A percentile compares a stretch with the other conserved stretches of the same genome.
phyloP scores from a whole-genome alignment of 2,797 vertebrate genomes.

The Galago senegalensis region DNA sequence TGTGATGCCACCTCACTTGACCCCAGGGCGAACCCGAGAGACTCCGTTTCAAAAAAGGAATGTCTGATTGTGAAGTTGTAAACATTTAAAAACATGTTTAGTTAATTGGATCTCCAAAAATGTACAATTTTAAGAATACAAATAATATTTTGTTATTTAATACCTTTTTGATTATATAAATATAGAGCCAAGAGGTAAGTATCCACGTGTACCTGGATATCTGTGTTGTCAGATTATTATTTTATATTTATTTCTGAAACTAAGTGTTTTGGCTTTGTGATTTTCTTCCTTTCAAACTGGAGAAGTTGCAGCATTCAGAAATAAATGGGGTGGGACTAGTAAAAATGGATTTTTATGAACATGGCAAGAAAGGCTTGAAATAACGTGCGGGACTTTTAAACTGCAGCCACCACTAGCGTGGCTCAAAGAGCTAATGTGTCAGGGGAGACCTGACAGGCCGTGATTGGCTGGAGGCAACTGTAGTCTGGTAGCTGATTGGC shows the following conservation, averaged over 20 bases:
- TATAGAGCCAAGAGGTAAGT: no score
- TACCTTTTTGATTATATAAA: no score
- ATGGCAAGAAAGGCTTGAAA: not conserved
- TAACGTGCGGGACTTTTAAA: not conserved
- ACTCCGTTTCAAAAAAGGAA: not conserved
- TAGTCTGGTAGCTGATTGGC: not conserved
- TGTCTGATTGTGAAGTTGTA: conserved; percentile 30
- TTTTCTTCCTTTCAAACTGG: no score
- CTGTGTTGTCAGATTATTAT: no score
- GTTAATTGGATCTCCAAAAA: conserved; percentile 31
- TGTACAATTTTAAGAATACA: conserved; percentile 1
- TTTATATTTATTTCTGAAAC: no score
- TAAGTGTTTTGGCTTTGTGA: no score
- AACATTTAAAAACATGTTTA: conserved; percentile 30
- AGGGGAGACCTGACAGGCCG: not conserved
- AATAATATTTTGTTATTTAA: conserved; percentile 8
- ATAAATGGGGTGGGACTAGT: not conserved
- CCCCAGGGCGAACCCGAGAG: no score
- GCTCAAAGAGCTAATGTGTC: not conserved
- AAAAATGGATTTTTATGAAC: conserved; percentile 15
- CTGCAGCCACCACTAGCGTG: not conserved
- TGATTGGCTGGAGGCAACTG: not conserved
- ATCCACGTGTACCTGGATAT: no score
- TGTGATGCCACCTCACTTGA: no score
- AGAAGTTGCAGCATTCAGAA: no score